Conservation (phyloP, 2,888 invertebrate species). For the Cartodere bifasciata region DNA sequence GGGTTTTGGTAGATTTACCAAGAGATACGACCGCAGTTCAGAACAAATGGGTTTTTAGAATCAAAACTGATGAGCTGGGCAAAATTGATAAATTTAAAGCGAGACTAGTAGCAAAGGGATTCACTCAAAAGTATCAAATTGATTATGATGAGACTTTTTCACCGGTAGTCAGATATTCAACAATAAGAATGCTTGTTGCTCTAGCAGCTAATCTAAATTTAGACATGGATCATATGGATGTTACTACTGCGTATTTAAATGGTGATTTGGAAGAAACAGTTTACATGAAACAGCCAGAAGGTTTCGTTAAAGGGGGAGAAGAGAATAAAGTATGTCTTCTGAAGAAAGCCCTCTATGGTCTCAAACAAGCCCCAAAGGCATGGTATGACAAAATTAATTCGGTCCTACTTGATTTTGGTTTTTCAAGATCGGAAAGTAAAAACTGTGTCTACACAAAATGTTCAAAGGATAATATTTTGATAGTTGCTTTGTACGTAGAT, state of each 20-base stretch:
- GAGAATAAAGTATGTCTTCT: conserved; percentile 22
- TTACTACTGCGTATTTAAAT: conserved; percentile 12
- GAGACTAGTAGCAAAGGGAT: conserved; percentile 10
- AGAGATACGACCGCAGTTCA: neutral
- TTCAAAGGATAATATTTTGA: conserved; percentile 10
- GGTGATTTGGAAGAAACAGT: conserved; percentile 9
- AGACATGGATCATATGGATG: conserved; percentile 11
- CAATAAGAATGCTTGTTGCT: too few relatives aligned
- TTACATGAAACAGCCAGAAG: conserved; percentile 10
- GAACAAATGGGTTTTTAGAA: conserved; percentile 8
- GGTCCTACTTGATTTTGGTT: conserved; percentile 4
- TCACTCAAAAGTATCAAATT: conserved; percentile 4
- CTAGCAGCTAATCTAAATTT: conserved; percentile 11
- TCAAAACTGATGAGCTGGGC: conserved; percentile 4
- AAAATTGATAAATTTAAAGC: conserved; percentile 5
- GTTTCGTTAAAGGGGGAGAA: too few relatives aligned
- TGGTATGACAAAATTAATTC: conserved; percentile 7
- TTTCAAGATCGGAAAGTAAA: conserved; percentile 8
- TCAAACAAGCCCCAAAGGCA: conserved; percentile 22
- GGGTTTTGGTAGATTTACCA: conserved; percentile 1
- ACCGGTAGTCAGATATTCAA: too few relatives aligned
- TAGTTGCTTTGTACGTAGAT: conserved; percentile 17
- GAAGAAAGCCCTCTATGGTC: conserved; percentile 24
- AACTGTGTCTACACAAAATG: conserved; percentile 12
- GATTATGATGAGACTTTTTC: conserved; percentile 6